Base-by-base conservation (phyloP, 2,888 invertebrate species). In the Cybosia mesomella region DNA sequence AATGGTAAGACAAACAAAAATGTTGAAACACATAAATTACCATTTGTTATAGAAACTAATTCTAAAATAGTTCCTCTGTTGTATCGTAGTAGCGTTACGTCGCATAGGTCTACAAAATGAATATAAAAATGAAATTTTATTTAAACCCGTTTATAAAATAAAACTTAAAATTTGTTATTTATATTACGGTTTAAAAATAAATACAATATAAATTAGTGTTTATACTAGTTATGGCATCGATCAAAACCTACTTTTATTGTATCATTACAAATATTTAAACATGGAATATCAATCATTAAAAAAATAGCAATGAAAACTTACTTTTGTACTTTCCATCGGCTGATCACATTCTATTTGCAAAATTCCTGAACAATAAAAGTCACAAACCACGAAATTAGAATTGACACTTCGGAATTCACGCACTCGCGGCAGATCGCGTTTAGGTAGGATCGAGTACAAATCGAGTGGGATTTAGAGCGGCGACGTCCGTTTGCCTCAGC, bases 321-420 rank as follows among this genome's bases (percentile, higher is more conserved):
- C 92, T 85, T 84, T 85, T 84, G 75, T 75, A 83, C 85, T 87
- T 89, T 86, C 89, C 90, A 87, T 84, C 83, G 83, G 83, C 84
- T 83, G 70, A 59, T 32, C 64, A 62, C 63, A 65, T 64, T 54
- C 81, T 81, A 75, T 79, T 73, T 80, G 71, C 75, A 71, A 77
- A 84, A 85, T 84, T 86, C 85, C 86, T 79, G 84, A 82, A 83
- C 82, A 87, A 82, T 83, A 81, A 83, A 85, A 86, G 87, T 89
- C 85, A 88, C 90, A 89, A 87, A 91, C 87, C 91, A 91, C 91
- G 86, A 79, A 77, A 85, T 87, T 83, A 83, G 75, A 85, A 89
- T 87, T 84, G 88, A 87, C 90, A 90, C 89, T 81, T 80, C 68
- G 64, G 74, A 72, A 76, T 83, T 78, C 83, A 83, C 81, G 77